Evolutionary conservation across 1,140 invertebrate species (phyloP).

Genomic region (Orchestia grillus): DNA sequence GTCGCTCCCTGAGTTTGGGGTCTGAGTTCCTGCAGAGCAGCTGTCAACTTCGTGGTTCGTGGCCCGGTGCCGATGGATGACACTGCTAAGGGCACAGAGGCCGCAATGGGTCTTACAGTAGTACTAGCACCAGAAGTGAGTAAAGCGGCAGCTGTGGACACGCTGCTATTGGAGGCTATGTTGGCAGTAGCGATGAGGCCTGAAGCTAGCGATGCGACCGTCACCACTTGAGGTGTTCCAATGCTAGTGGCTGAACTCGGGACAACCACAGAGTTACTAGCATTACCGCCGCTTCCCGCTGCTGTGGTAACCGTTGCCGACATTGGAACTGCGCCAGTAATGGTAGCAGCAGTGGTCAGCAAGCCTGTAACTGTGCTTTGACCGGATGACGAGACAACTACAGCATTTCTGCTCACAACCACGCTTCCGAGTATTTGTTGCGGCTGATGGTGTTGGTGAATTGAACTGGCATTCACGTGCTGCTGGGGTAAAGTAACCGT

Average conservation of each 20-base stretch:
- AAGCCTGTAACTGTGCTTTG: conserved; percentile 25
- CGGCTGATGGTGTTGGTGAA: conserved; percentile 20
- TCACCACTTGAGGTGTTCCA: conserved; percentile 59
- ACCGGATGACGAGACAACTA: conserved; percentile 57
- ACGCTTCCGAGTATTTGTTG: conserved; percentile 28
- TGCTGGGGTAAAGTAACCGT: conserved; percentile 52
- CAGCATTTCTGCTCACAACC: conserved; percentile 55
- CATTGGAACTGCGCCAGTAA: conserved; percentile 53
- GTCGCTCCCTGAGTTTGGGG: conserved; percentile 62
- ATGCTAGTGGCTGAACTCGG: conserved; percentile 58
- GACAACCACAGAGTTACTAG: conserved; percentile 59
- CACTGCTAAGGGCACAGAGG: conserved; percentile 38
- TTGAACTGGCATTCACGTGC: neutral
- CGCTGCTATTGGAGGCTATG: conserved; percentile 59
- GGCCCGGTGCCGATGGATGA: conserved; percentile 55
- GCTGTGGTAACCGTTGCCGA: conserved; percentile 54
- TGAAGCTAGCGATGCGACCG: conserved; percentile 57
- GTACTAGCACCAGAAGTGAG: conserved; percentile 16
- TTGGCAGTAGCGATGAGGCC: conserved; percentile 8
- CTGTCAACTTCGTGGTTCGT: conserved; percentile 42
- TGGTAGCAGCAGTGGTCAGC: conserved; percentile 62
- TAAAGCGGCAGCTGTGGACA: neutral
- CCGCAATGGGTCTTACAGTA: conserved; percentile 58
- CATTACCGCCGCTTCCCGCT: conserved; percentile 57
- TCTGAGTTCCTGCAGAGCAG: conserved; percentile 45